Evolutionary conservation across 2,797 vertebrate species (phyloP), one percentile per base, ranked within the genome.

Genomic region (Gymnocypris eckloni): DNA sequence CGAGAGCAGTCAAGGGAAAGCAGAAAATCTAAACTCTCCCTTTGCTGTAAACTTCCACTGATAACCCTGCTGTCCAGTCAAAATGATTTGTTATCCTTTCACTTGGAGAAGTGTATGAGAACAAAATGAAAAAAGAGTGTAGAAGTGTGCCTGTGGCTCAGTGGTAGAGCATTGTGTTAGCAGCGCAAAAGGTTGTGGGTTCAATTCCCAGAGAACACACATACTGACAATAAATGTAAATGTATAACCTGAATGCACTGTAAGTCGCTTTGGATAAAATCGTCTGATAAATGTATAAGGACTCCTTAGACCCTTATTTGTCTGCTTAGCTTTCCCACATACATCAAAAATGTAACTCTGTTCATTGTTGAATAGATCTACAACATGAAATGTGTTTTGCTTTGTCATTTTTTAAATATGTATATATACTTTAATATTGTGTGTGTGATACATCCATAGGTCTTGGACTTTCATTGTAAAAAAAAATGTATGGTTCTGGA

Each of bases 81-180:
- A 13, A 80, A 48, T 80, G 6, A 66, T 67, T 79, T 79, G 13
- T 79, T 48, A 28, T 79, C n/a, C n/a, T 20, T n/a, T 66, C 33
- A 69, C 64, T 70, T 33, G 8, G 8, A 39, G n/a, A 37, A 56
- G 1, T n/a, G 18, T 13, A 56, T 39, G 6, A 39, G 3, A 77
- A 77, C 33, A 56, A 56, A 22, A 56, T 13, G 0, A 77, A 56
- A 4, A 43, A 4, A 54, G 12, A 41, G 7, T 33, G 33, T 33
- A 33, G 2, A 33, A 33, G 33, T 33, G 33, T 33, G 0, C 33
- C 33, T 33, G 33, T 33, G 33, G 33, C 33, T 33, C 33, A 2
- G 33, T 33, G 33, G 33, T 33, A 33, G 2, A 33, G 33, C 33
- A 33, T 3, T 33, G 33, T 2, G 33, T 3, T 33, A 33, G 33